These are phyloP conservation scores for Xylocopa sonorina DNA, from an alignment of 1,140 invertebrate genomes.

Conservation along the genomic window DNA sequence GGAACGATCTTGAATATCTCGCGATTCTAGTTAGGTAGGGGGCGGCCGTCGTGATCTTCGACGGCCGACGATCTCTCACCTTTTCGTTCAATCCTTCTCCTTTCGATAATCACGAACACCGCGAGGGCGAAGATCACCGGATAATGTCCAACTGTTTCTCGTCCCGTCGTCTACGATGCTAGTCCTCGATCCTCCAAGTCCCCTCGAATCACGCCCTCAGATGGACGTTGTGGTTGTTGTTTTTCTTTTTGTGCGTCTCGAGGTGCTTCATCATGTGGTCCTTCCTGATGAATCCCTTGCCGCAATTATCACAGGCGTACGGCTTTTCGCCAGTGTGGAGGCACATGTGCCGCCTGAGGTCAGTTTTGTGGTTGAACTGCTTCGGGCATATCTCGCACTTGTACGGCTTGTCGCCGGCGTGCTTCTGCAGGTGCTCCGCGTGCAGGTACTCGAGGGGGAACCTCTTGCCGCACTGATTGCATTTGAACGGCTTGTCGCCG, in stretches of 20 bases:
- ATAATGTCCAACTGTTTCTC: background rate
- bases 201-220: constrained; percentile 35
- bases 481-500: constrained; percentile 93
- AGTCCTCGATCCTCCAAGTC: background rate
- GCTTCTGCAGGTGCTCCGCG: constrained; percentile 88
- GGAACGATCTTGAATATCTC: too few species aligned
- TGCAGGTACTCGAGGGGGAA: constrained; percentile 87
- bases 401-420: constrained; percentile 92
- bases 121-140: background rate
- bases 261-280: constrained; percentile 97
- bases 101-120: constrained; percentile 3
- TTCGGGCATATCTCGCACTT: constrained; percentile 94
- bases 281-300: constrained; percentile 95
- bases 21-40: background rate
- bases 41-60: background rate
- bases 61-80: constrained; percentile 35
- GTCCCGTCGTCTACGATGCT: background rate
- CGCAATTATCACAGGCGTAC: constrained; percentile 90
- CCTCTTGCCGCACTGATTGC: constrained; percentile 91
- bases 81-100: too few species aligned
- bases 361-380: constrained; percentile 95
- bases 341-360: constrained; percentile 93
- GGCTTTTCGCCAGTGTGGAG: constrained; percentile 92
- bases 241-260: constrained; percentile 89
- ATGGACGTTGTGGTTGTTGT: constrained; percentile 42